phyloP scores from a whole-genome alignment of 2,113 vertebrate genomes.

The Lathamus discolor region DNA sequence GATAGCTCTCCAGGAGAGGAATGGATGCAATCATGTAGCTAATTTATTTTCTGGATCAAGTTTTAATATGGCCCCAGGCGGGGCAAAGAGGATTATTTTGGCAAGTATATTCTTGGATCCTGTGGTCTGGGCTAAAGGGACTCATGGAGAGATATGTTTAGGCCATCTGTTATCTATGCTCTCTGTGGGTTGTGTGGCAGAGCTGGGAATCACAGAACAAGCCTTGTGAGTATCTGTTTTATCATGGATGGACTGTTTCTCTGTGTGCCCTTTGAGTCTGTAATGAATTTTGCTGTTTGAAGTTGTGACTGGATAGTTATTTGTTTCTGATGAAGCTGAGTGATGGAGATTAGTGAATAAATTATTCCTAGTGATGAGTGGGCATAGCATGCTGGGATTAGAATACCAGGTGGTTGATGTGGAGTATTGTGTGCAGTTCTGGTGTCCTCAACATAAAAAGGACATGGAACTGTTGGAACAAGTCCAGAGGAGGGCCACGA shows the following conservation, averaged over 20 bases:
- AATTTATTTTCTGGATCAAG: constrained; percentile 36
- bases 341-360: not conserved
- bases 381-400: not conserved
- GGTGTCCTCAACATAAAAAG: too few species aligned
- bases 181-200: not conserved
- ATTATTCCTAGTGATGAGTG: not conserved
- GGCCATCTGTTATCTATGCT: constrained; percentile 3
- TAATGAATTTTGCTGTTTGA: not conserved
- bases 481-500: too few species aligned
- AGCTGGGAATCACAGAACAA: not conserved
- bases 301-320: not conserved
- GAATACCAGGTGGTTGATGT: not conserved
- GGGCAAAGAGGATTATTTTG: constrained; percentile 33
- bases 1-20: not conserved
- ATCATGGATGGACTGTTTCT: not conserved
- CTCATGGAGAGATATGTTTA: not conserved
- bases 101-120: not conserved
- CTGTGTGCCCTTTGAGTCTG: not conserved
- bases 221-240: not conserved
- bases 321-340: not conserved
- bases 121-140: not conserved
- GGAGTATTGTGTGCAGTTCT: not conserved
- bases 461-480: too few species aligned
- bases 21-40: constrained; percentile 33
- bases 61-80: not conserved